Evolutionary conservation across 2,888 invertebrate genomes (phyloP).

Genomic region (Cephus spinipes): DNA sequence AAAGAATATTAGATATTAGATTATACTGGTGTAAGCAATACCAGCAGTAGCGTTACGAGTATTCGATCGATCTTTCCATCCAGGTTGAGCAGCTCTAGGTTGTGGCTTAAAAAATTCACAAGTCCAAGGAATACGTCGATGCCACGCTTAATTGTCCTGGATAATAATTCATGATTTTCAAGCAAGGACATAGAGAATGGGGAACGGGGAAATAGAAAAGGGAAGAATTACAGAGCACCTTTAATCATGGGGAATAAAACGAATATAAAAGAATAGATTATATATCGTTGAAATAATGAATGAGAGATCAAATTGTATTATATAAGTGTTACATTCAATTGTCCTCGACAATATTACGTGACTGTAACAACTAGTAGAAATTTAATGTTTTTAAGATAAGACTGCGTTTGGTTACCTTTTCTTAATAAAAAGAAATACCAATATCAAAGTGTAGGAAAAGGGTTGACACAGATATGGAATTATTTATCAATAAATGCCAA

Average conservation of each 20-base stretch:
- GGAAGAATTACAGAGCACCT: not conserved
- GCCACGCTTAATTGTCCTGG: not conserved
- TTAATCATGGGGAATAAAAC: not conserved
- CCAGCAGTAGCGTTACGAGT: not conserved
- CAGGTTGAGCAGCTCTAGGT: not conserved
- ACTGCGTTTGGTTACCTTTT: not conserved
- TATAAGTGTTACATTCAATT: not conserved
- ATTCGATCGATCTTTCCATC: not conserved
- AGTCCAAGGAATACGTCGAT: not conserved
- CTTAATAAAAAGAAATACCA: too few relatives aligned
- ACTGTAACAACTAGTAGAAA: not conserved
- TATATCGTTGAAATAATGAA: not conserved
- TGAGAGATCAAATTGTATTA: not conserved
- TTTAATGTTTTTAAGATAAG: not conserved
- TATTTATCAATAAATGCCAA: not conserved
- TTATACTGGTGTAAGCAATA: not conserved
- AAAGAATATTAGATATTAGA: not conserved
- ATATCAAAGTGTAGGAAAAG: not conserved
- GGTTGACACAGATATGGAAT: not conserved
- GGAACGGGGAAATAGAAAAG: not conserved
- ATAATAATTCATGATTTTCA: not conserved
- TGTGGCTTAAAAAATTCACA: not conserved
- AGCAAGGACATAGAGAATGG: not conserved
- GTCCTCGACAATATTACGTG: not conserved
- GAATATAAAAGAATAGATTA: not conserved